phyloP scores from a whole-genome alignment of 2,113 vertebrate species.

The Cacatua alba region DNA sequence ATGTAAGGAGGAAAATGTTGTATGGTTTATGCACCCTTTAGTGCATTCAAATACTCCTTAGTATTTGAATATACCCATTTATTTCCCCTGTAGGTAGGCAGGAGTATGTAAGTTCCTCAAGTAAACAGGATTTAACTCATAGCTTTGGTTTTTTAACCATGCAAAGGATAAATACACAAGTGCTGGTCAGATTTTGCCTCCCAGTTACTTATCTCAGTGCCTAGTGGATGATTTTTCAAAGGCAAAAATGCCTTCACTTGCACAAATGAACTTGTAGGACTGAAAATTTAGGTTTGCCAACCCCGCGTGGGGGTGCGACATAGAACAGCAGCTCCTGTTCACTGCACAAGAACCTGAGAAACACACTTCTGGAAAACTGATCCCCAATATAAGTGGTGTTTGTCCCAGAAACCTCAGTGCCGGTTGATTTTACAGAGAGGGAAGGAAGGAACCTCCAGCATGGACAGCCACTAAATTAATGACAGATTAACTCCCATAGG shows the following conservation, averaged over 20 bases:
- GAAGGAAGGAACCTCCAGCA: not conserved
- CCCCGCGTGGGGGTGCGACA: fast-evolving
- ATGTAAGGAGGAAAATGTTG: not conserved
- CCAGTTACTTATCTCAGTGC: not conserved
- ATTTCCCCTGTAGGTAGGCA: not conserved
- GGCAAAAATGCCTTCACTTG: not conserved
- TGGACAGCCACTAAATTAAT: not conserved
- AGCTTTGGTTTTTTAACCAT: not conserved
- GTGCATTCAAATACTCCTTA: not conserved
- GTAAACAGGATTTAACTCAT: not conserved
- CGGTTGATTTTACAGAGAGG: not conserved
- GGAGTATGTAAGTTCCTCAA: not conserved
- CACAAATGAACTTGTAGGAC: not conserved
- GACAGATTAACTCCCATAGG: not conserved
- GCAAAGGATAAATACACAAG: not conserved
- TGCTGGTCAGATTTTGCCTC: not conserved
- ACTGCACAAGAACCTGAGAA: not conserved
- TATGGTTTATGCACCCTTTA: not conserved
- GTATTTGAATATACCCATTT: not conserved
- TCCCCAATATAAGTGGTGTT: not conserved
- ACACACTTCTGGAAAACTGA: not conserved
- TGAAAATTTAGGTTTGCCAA: not conserved
- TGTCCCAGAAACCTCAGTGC: not conserved
- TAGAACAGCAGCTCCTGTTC: not conserved
- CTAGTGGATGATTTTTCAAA: not conserved